Base-by-base conservation (phyloP, 2,113 vertebrate genomes). In the Scalopus aquaticus region DNA sequence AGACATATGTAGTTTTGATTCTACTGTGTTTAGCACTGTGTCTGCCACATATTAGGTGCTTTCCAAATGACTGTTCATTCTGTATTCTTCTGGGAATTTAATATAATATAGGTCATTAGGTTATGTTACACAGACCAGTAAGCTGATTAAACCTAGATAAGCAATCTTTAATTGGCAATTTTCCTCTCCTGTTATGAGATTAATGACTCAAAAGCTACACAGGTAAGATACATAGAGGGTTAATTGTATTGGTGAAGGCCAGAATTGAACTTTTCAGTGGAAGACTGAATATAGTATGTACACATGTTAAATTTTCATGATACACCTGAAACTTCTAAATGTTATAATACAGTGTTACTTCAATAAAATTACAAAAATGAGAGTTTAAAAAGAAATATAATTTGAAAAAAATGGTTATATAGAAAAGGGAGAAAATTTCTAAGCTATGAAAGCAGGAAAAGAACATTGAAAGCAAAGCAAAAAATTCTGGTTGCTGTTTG, bases 381-480 rank as follows among this genome's bases (percentile, higher is more conserved):
- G 17, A 56, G 54, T 56, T 56, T 56, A 56, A 56, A 56, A 56
- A 56, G 19, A 54, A 56, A 56, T 56, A 56, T 7, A 22, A 56
- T 35, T 26, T 92, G 44, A 56, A 76, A 79, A n/a, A 54, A 56
- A 56, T 56, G 19, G 54, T 19, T 86, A 54, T 58, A 94, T 58
- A 22, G 9, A 39, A 81, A 54, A 74, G 2, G 62, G 44, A 89
- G 58, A 37, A 17, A 58, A 72, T 1, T 54, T 84, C 39, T n/a
- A 91, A 85, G 44, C 20, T 42, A 24, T 76, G 10, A 6, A 83
- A 85, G 28, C 22, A 90, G 26, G 28, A 60, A 78, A 72, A 37
- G 17, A 42, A 93, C 28, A 89, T 70, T 73, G 30, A 95, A 95
- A 26, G 81, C 65, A 90, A 95, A 94, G 44, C 24, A 44, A 49